Evolutionary conservation across 2,797 vertebrate species (phyloP).

Genomic region (Oophaga sylvatica): DNA sequence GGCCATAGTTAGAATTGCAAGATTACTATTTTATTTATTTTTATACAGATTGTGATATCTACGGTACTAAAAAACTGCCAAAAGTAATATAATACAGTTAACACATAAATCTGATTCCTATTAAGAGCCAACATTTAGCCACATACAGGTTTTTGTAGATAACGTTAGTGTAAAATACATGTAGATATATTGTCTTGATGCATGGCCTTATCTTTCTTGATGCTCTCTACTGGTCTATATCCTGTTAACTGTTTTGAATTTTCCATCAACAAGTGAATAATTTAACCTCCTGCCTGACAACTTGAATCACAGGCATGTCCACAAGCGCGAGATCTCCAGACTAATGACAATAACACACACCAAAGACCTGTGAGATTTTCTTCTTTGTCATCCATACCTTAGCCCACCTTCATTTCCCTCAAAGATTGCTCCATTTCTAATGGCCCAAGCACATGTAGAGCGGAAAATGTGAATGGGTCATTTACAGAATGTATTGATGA

Average conservation of each 20-base stretch:
- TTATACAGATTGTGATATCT: no score
- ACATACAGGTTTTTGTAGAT: not conserved
- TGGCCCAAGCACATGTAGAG: conserved; percentile 46
- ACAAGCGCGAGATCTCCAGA: not conserved
- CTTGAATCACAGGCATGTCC: conserved; percentile 26
- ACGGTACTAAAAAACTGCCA: no score
- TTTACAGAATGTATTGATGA: conserved; percentile 44
- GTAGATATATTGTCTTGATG: not conserved
- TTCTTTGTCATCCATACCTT: conserved; percentile 43
- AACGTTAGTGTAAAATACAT: not conserved
- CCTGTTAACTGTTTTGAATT: conserved; percentile 26
- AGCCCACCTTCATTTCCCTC: conserved; percentile 51
- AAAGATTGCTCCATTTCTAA: conserved; percentile 39
- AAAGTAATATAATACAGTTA: no score
- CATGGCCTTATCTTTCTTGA: not conserved
- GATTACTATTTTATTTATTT: no score
- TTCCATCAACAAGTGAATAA: conserved; percentile 19
- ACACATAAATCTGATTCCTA: no score
- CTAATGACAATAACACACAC: conserved; percentile 47
- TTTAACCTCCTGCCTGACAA: not conserved
- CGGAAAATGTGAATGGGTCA: conserved; percentile 47
- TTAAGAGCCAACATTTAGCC: not conserved
- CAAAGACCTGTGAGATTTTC: conserved; percentile 36
- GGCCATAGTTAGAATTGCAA: no score
- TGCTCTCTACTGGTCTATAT: not conserved